A percentile compares a stretch with the other conserved stretches of the same genome.
Evolutionary conservation across 1,140 invertebrate genomes (phyloP).

Genomic region (Drosophila leontia): DNA sequence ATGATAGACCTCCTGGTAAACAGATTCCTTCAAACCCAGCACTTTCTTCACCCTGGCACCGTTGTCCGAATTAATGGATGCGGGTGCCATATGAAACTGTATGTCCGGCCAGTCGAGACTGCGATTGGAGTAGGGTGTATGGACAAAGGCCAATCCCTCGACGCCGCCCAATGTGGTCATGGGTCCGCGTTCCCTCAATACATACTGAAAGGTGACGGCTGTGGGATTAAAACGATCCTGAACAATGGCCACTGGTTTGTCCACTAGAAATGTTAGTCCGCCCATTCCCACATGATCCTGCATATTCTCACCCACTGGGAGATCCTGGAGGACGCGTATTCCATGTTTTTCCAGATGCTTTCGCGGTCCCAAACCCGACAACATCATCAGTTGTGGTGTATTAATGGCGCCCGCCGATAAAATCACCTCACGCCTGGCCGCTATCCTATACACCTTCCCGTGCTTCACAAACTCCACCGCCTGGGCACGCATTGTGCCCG

Average conservation of each 20-base stretch:
- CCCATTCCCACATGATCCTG: constrained; percentile 94
- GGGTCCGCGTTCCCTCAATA: constrained; percentile 90
- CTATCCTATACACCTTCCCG: constrained; percentile 88
- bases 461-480: constrained; percentile 91
- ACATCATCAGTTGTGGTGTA: constrained; percentile 93
- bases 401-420: constrained; percentile 93
- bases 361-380: constrained; percentile 93
- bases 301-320: constrained; percentile 91
- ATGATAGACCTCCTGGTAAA: constrained; percentile 91
- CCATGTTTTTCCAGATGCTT: constrained; percentile 90
- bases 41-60: constrained; percentile 91
- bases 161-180: constrained; percentile 94
- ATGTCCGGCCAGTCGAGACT: constrained; percentile 92
- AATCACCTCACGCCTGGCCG: constrained; percentile 91
- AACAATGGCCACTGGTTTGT: constrained; percentile 91
- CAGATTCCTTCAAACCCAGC: constrained; percentile 92
- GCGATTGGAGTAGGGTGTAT: constrained; percentile 91
- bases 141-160: constrained; percentile 93
- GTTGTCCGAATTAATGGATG: constrained; percentile 92
- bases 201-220: constrained; percentile 92
- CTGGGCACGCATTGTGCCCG: constrained; percentile 89
- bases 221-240: constrained; percentile 90
- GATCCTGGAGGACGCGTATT: constrained; percentile 90
- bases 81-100: constrained; percentile 94
- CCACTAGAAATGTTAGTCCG: constrained; percentile 92